Evolutionary conservation across 2,797 vertebrate species (phyloP).

Genomic region (Onychomys arenicola): DNA sequence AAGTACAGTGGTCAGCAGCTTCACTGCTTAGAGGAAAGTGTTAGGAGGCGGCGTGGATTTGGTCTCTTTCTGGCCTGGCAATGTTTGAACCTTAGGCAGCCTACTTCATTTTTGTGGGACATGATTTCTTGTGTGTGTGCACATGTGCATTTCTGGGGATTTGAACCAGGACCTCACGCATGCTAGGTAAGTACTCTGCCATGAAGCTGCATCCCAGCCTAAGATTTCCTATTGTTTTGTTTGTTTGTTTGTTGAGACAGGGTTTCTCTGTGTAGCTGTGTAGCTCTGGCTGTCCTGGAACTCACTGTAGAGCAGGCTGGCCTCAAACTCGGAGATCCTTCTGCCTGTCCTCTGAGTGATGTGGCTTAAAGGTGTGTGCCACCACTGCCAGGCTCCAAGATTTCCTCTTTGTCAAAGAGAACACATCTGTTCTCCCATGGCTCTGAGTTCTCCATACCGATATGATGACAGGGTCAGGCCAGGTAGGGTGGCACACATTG

Average conservation of each 20-base stretch:
- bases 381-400: neutral
- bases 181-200: neutral
- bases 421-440: fast-evolving
- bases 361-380: neutral
- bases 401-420: neutral
- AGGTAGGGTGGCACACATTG: neutral
- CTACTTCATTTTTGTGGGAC: neutral
- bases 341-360: too few species aligned
- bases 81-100: neutral
- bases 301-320: neutral
- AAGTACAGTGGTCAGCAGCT: neutral
- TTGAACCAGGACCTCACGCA: neutral
- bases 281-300: neutral
- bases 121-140: neutral
- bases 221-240: neutral
- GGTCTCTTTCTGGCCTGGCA: neutral
- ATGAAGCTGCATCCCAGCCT: neutral
- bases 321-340: neutral
- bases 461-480: neutral
- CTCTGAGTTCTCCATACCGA: neutral
- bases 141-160: neutral
- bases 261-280: neutral
- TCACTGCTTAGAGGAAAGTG: neutral
- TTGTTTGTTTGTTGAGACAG: neutral
- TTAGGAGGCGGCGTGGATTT: neutral